Conservation (phyloP, 2,113 vertebrate species). For the Numida meleagris region DNA sequence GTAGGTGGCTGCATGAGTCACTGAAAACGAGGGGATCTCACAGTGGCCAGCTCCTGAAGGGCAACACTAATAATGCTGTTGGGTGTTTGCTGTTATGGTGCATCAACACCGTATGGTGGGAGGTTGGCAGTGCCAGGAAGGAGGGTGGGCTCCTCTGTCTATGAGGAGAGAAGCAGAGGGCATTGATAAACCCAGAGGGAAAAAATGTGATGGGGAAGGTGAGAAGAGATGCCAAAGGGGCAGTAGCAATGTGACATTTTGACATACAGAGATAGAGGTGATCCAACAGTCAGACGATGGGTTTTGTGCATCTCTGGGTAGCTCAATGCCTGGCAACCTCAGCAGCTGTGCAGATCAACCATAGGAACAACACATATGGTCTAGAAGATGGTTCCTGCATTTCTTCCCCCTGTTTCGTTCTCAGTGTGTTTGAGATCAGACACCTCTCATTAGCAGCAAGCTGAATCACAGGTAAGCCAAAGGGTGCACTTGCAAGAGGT, state of each 20-base stretch:
- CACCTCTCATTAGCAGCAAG: neutral
- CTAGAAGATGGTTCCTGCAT: slow-evolving; percentile 14
- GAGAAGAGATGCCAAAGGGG: neutral
- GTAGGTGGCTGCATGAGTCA: slow-evolving; percentile 21
- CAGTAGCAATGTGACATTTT: neutral
- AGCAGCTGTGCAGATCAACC: neutral
- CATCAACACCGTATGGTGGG: neutral
- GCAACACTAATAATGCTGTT: neutral
- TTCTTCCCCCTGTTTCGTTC: neutral
- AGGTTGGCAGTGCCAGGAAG: neutral
- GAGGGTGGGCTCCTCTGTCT: neutral
- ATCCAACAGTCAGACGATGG: slow-evolving; percentile 13
- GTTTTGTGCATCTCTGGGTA: neutral
- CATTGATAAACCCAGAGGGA: neutral
- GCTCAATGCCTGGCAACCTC: slow-evolving; percentile 43
- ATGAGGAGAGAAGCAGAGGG: neutral
- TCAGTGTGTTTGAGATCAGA: neutral
- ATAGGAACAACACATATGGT: slow-evolving; percentile 35
- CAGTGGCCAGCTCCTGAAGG: neutral
- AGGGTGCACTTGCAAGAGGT: neutral
- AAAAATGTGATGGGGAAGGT: neutral
- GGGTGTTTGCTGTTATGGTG: neutral
- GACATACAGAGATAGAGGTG: neutral
- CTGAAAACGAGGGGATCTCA: neutral
- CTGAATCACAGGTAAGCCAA: neutral